phyloP scores from a whole-genome alignment of 2,797 vertebrate genomes.

The Microcaecilia unicolor region DNA sequence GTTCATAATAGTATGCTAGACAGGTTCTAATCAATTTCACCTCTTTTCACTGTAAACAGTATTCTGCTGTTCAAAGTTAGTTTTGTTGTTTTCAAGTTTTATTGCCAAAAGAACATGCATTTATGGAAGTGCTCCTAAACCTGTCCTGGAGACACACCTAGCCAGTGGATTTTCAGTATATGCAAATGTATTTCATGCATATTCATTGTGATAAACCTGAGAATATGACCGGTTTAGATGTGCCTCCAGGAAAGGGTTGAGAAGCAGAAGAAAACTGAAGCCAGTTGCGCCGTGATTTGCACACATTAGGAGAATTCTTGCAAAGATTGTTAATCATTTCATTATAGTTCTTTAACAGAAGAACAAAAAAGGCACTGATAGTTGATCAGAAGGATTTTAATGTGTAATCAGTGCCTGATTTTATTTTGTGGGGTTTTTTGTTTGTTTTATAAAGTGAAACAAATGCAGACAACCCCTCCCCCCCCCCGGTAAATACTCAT shows the following conservation, averaged over 20 bases:
- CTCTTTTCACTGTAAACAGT: slow-evolving; percentile 71
- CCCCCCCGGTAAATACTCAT: slow-evolving; percentile 65
- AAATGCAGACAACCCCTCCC: slow-evolving; percentile 55
- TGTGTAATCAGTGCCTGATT: slow-evolving; percentile 72
- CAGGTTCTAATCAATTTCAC: slow-evolving; percentile 66
- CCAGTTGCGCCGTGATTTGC: slow-evolving; percentile 71
- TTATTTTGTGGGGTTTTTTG: slow-evolving; percentile 4
- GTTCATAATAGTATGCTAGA: slow-evolving; percentile 72
- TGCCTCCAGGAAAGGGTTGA: too few relatives aligned
- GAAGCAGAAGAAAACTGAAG: slow-evolving; percentile 54
- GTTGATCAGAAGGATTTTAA: slow-evolving; percentile 63
- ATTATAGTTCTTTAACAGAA: slow-evolving; percentile 54
- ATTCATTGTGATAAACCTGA: too few relatives aligned
- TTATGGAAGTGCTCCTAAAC: too few relatives aligned
- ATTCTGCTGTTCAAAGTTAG: slow-evolving; percentile 69
- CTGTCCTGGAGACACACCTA: too few relatives aligned
- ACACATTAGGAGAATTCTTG: slow-evolving; percentile 73
- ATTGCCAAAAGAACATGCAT: slow-evolving; percentile 70
- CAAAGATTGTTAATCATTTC: slow-evolving; percentile 60
- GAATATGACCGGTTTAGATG: too few relatives aligned
- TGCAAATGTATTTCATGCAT: too few relatives aligned
- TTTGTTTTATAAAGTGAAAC: slow-evolving; percentile 49
- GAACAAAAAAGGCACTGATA: slow-evolving; percentile 52
- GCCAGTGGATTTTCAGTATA: too few relatives aligned
- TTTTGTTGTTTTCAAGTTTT: slow-evolving; percentile 69